phyloP scores from a whole-genome alignment of 1,140 invertebrate species.

The Pomacea maculata region DNA sequence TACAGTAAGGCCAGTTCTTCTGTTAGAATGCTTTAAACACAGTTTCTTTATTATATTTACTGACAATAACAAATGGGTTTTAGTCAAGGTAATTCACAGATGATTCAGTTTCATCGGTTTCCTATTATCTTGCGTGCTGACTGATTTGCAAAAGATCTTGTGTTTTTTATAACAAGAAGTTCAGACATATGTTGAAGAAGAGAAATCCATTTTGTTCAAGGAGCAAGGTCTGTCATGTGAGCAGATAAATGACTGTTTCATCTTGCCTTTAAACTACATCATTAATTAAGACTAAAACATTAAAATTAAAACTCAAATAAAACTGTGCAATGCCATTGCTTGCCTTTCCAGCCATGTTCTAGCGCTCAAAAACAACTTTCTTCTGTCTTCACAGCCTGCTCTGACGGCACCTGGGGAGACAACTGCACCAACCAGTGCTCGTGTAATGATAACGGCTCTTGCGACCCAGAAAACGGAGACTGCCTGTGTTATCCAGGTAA shows the following conservation, averaged over 20 bases:
- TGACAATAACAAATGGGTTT: no score
- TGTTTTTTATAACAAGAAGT: not conserved
- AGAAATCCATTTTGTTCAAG: no score
- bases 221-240: no score
- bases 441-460: slow-evolving; percentile 19
- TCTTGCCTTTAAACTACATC: no score
- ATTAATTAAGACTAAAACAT: no score
- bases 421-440: slow-evolving; percentile 17
- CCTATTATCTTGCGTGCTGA: not conserved
- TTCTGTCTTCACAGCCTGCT: slow-evolving; percentile 5
- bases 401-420: slow-evolving; percentile 19
- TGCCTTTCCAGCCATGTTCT: not conserved
- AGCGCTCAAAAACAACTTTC: not conserved
- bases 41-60: not conserved
- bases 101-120: no score
- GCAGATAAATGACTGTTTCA: no score
- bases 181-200: no score
- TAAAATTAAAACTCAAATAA: no score
- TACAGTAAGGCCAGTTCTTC: not conserved
- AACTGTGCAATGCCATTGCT: no score
- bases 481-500: slow-evolving; percentile 22
- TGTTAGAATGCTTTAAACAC: not conserved
- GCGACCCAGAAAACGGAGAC: slow-evolving; percentile 11
- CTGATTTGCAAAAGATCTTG: not conserved
- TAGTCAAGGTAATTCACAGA: no score